Conservation (phyloP, 2,113 vertebrate species). For the Rattus rattus region DNA sequence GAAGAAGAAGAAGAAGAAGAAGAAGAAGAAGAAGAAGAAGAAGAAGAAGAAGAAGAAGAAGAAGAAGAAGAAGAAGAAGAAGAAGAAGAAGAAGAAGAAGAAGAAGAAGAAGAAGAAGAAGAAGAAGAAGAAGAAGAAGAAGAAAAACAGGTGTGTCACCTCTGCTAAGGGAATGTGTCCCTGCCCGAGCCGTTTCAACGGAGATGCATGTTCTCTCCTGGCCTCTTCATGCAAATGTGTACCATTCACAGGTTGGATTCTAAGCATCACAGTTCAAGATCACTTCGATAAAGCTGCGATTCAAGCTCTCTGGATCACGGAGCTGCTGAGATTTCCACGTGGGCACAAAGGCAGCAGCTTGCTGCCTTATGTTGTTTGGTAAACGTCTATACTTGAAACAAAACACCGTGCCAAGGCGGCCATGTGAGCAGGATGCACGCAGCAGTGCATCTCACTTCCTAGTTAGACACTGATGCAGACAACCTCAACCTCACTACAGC, state of each 20-base stretch:
- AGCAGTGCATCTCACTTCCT: conserved; percentile 69
- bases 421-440: neutral
- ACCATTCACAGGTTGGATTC: neutral
- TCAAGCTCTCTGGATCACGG: neutral
- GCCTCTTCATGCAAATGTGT: neutral
- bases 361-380: conserved; percentile 66
- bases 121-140: neutral
- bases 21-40: no score
- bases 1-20: no score
- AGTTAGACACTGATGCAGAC: conserved; percentile 72
- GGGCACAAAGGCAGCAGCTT: conserved; percentile 47
- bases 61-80: no score
- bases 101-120: neutral
- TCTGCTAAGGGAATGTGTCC: neutral
- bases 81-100: neutral
- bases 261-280: neutral
- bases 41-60: no score
- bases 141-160: neutral
- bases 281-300: neutral
- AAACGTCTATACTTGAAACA: conserved; percentile 63
- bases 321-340: neutral
- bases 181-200: accelerated
- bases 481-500: conserved; percentile 51
- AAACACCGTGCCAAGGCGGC: conserved; percentile 53
- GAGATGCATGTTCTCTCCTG: accelerated